Evolutionary conservation across 1,140 invertebrate species (phyloP).

Genomic region (Pantala flavescens): DNA sequence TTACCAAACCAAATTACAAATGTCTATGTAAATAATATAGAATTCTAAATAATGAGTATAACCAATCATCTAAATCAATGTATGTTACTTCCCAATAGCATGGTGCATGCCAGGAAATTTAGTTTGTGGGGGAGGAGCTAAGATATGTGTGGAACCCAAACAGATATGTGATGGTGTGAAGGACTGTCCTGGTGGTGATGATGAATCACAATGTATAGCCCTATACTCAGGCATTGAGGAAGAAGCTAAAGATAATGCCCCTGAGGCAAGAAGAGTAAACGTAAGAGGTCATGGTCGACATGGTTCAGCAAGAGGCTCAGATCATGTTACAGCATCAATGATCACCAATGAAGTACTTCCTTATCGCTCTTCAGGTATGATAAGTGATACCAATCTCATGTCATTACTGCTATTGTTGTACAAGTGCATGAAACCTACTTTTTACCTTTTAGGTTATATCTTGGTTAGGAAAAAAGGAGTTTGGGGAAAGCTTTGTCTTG

Average conservation of each 20-base stretch:
- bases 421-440: background rate
- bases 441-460: slow-evolving; percentile 43
- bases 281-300: slow-evolving; percentile 28
- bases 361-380: slow-evolving; percentile 46
- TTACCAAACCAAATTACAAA: too few species aligned
- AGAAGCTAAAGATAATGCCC: slow-evolving; percentile 22
- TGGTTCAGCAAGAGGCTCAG: background rate
- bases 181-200: slow-evolving; percentile 71
- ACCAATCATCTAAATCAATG: too few species aligned
- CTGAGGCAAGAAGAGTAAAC: slow-evolving; percentile 20
- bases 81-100: slow-evolving; percentile 36
- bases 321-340: background rate
- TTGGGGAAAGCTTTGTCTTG: slow-evolving; percentile 68
- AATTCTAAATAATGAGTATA: too few species aligned
- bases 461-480: slow-evolving; percentile 61
- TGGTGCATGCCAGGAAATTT: slow-evolving; percentile 64
- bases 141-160: slow-evolving; percentile 50
- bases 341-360: slow-evolving; percentile 43
- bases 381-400: background rate
- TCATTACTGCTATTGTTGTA: background rate
- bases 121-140: slow-evolving; percentile 55
- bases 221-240: slow-evolving; percentile 26
- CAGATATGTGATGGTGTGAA: slow-evolving; percentile 61
- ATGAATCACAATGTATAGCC: slow-evolving; percentile 61
- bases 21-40: too few species aligned